These are phyloP conservation scores for Pelvicachromis taeniatus DNA, from an alignment of 2,113 vertebrate genomes.

Conservation along the genomic window DNA sequence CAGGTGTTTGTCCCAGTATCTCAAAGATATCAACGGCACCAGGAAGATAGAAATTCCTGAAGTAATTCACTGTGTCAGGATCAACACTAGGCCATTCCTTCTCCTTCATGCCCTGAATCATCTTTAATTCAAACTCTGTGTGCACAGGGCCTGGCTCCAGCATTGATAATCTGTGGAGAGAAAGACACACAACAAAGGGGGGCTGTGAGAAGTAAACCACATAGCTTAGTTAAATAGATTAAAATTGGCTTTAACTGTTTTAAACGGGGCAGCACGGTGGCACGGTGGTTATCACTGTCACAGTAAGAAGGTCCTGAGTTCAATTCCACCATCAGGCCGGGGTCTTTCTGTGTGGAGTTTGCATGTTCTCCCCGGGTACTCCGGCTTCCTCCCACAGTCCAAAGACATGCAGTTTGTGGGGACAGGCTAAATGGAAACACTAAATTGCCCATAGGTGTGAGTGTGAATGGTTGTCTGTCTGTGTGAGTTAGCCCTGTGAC, in stretches of 20 bases:
- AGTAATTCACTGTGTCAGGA: conserved; percentile 67
- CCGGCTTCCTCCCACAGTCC: no score
- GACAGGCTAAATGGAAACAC: no score
- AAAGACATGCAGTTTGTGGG: no score
- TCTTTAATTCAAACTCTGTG: conserved; percentile 77
- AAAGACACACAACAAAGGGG: background rate
- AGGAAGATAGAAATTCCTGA: conserved; percentile 75
- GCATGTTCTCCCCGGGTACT: no score
- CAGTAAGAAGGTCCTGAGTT: no score
- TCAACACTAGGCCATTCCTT: conserved; percentile 66
- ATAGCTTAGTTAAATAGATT: background rate
- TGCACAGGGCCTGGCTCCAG: conserved; percentile 77
- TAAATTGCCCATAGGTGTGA: no score
- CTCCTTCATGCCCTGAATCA: conserved; percentile 70
- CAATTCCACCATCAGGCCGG: no score
- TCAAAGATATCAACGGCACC: conserved; percentile 74
- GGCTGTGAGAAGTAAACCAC: background rate
- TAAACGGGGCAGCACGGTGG: background rate
- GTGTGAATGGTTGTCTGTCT: no score
- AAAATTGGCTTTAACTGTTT: background rate
- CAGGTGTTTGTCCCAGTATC: conserved; percentile 72
- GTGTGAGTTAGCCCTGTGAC: no score
- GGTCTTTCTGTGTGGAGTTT: no score
- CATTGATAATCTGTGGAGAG: conserved; percentile 64
- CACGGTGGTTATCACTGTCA: no score